Conservation (phyloP, 2,888 invertebrate genomes). For the Timema podura region DNA sequence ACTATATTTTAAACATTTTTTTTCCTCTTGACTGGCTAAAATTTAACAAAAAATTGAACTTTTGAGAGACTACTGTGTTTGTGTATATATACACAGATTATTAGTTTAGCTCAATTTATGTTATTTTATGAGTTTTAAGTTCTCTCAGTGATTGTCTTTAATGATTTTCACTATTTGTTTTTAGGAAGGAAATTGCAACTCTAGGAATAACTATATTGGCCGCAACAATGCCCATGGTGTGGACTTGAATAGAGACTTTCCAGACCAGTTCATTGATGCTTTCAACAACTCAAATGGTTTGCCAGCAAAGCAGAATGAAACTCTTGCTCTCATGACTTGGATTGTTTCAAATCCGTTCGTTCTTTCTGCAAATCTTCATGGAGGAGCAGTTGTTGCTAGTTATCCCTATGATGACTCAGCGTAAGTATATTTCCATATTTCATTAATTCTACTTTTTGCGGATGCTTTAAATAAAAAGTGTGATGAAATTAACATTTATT, state of each 20-base stretch:
- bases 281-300: too few species aligned
- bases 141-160: too few species aligned
- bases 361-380: conserved; percentile 90
- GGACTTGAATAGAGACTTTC: conserved; percentile 90
- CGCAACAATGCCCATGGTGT: conserved; percentile 74
- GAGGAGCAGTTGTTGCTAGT: conserved; percentile 96
- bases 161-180: too few species aligned
- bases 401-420: conserved; percentile 91
- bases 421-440: conserved; percentile 47
- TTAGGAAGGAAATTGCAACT: conserved; percentile 71
- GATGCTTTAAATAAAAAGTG: not conserved
- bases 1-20: too few species aligned
- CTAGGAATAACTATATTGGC: conserved; percentile 61
- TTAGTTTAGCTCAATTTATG: too few species aligned
- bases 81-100: too few species aligned
- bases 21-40: too few species aligned
- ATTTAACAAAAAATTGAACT: too few species aligned
- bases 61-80: too few species aligned
- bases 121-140: too few species aligned
- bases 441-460: too few species aligned
- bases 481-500: not conserved
- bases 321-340: conserved; percentile 84
- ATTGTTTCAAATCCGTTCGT: conserved; percentile 83
- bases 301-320: conserved; percentile 67
- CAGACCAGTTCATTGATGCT: conserved; percentile 66